These are phyloP conservation scores for Cyclopterus lumpus DNA, from an alignment of 2,797 vertebrate genomes.

Conservation along the genomic window DNA sequence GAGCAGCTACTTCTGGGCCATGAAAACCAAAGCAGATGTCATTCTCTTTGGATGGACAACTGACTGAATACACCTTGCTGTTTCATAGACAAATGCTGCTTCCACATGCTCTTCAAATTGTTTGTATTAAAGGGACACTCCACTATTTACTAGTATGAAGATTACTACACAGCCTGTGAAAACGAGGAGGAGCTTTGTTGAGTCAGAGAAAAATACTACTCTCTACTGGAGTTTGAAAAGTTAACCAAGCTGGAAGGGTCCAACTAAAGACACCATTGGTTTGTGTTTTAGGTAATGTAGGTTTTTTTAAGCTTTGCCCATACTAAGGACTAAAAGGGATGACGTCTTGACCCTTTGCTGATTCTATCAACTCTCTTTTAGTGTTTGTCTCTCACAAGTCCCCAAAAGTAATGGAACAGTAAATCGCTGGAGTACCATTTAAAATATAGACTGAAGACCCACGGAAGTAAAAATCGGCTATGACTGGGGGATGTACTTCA, in stretches of 20 bases:
- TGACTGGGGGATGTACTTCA: constrained; percentile 23
- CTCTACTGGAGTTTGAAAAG: neutral
- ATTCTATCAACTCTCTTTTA: constrained; percentile 2
- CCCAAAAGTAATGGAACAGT: constrained; percentile 13
- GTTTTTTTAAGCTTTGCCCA: constrained; percentile 16
- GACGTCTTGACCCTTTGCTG: neutral
- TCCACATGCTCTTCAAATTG: constrained; percentile 5
- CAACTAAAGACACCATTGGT: neutral
- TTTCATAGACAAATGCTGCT: constrained; percentile 15
- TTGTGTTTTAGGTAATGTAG: constrained; percentile 25
- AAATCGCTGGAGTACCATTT: neutral
- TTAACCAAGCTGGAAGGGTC: neutral
- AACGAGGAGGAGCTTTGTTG: neutral
- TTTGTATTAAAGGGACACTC: constrained; percentile 15
- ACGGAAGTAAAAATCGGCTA: constrained; percentile 33
- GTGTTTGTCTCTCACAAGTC: neutral
- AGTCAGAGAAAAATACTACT: constrained; percentile 11
- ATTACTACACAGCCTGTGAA: neutral
- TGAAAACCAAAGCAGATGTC: constrained; percentile 12
- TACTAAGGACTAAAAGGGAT: constrained; percentile 5
- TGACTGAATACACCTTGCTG: constrained; percentile 8
- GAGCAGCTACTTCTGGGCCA: constrained; percentile 6
- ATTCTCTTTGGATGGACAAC: constrained; percentile 26
- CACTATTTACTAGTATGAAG: constrained; percentile 1
- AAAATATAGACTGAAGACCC: constrained; percentile 18